phyloP scores from a whole-genome alignment of 2,888 invertebrate species.

The Meghimatium bilineatum region DNA sequence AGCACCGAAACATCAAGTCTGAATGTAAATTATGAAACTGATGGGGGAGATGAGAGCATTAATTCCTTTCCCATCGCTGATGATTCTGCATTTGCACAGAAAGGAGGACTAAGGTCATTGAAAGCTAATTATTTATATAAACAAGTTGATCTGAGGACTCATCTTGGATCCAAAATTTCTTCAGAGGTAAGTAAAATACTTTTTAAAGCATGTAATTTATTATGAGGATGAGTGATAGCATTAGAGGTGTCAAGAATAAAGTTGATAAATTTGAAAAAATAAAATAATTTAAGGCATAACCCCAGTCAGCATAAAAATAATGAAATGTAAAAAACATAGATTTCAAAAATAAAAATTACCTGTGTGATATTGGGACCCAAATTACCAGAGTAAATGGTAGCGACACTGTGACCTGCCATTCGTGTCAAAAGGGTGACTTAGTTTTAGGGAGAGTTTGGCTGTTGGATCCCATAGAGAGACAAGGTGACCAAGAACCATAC shows the following conservation, averaged over 20 bases:
- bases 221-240: not conserved
- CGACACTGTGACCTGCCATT: too few species aligned
- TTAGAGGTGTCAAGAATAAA: too few species aligned
- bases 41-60: conserved; percentile 35
- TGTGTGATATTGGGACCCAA: too few species aligned
- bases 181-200: not conserved
- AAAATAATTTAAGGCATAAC: too few species aligned
- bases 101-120: not conserved
- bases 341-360: not conserved
- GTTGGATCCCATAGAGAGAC: too few species aligned
- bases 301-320: too few species aligned
- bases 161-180: conserved; percentile 15
- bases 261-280: too few species aligned
- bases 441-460: too few species aligned
- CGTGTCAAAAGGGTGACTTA: too few species aligned
- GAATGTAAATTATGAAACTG: conserved; percentile 17
- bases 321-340: too few species aligned
- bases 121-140: not conserved
- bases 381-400: too few species aligned
- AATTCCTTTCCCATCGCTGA: conserved; percentile 28
- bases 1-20: conserved; percentile 18
- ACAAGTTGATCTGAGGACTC: conserved; percentile 7
- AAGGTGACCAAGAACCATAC: too few species aligned
- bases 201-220: not conserved
- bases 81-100: not conserved